Evolutionary conservation across 2,797 vertebrate genomes (phyloP), one percentile per base, ranked within the genome.

Genomic region (Acomys russatus): DNA sequence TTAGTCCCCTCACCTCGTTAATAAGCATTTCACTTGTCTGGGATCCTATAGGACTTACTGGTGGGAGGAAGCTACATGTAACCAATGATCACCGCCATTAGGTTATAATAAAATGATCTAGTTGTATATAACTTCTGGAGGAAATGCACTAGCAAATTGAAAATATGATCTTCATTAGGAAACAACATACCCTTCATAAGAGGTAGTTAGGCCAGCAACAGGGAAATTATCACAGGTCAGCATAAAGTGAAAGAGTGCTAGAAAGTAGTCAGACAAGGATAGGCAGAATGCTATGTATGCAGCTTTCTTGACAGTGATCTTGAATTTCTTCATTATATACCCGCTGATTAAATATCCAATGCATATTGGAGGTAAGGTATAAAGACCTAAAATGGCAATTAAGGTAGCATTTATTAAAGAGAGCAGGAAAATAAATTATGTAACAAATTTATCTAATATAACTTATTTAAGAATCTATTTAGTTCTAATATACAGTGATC

Each of bases 291-390:
- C 99, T 70, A 99, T 92, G 97, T 99, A 98, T 78, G 99, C 99
- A 80, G 99, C 99, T 17, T 99, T 98, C 64, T 99, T 98, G 86
- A 99, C 97, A 23, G 98, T 98, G 84, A 99, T 97, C 95, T 99
- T 99, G 90, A 99, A 99, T 88, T 98, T 98, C 97, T 99, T 99
- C 99, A 99, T 99, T 95, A 99, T 94, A 91, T 99, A 98, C 23
- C 99, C 99, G 1, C 99, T 99, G 54, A 99, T 93, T 82, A 99
- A 98, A 96, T 99, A 99, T 71, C 99, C 99, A 93, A 99, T 68
- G 0, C 99, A 98, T 61, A 99, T 96, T 11, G 98, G 98, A 0
- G 99, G 99, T 91, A 99, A 98, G 96, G 98, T 99, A 96, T 99
- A 88, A 96, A 99, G 94, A 92, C 99, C 99, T 99, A 74, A 28